Evolutionary conservation across 2,888 invertebrate species (phyloP).

Genomic region (Zygothrica quintamaculata): DNA sequence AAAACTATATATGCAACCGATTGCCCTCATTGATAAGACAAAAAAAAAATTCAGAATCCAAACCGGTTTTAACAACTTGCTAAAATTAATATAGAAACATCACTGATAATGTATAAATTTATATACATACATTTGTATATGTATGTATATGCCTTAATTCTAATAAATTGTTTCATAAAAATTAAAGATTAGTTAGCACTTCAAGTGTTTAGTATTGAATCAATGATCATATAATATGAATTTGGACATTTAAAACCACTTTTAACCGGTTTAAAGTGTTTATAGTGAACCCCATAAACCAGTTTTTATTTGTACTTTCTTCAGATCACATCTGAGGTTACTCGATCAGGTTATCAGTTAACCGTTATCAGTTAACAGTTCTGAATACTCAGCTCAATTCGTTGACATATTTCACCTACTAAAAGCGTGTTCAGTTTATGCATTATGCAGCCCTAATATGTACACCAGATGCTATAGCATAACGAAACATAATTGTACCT

Average conservation of each 20-base stretch:
- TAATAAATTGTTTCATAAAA: too few species aligned
- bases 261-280: constrained; percentile 53
- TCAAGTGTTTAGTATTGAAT: constrained; percentile 30
- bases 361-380: constrained; percentile 46
- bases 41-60: constrained; percentile 24
- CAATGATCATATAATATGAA: constrained; percentile 63
- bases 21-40: constrained; percentile 42
- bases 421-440: constrained; percentile 49
- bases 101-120: constrained; percentile 31
- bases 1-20: too few species aligned
- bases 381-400: neutral
- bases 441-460: neutral
- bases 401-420: constrained; percentile 15
- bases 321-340: constrained; percentile 46
- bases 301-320: constrained; percentile 49
- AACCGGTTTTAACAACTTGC: constrained; percentile 42
- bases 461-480: constrained; percentile 29
- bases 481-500: constrained; percentile 9
- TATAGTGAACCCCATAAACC: constrained; percentile 46
- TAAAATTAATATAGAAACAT: constrained; percentile 16
- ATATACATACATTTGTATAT: constrained; percentile 15
- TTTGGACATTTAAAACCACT: constrained; percentile 59
- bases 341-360: constrained; percentile 69
- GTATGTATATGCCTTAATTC: constrained; percentile 1
- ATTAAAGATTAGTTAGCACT: constrained; percentile 54